These are phyloP conservation scores for Aporophyla nigra DNA, from an alignment of 2,888 invertebrate genomes.

Conservation along the genomic window DNA sequence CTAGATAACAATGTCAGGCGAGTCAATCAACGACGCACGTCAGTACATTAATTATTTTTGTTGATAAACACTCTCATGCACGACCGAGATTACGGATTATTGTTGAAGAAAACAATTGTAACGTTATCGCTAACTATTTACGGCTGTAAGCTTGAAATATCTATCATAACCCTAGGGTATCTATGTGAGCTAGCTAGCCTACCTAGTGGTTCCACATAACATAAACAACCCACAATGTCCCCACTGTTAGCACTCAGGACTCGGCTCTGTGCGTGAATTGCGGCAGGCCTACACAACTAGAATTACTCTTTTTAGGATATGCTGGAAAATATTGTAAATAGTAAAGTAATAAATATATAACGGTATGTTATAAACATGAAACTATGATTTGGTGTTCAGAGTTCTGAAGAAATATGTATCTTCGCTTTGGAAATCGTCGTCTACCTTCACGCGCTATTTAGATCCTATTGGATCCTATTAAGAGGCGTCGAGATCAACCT, in stretches of 20 bases:
- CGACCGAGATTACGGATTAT: constrained; percentile 11
- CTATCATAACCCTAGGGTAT: not conserved
- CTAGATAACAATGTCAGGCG: constrained; percentile 38
- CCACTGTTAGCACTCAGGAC: not conserved
- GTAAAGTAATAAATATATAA: not conserved
- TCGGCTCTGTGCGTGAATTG: not conserved
- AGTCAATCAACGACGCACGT: constrained; percentile 40
- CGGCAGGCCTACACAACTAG: not conserved
- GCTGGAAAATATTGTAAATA: no score
- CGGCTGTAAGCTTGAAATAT: not conserved
- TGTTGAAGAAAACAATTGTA: constrained; percentile 1
- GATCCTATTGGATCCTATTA: no score
- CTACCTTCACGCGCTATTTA: not conserved
- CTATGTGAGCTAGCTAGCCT: not conserved
- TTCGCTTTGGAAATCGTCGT: not conserved
- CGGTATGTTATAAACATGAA: not conserved
- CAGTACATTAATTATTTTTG: constrained; percentile 30
- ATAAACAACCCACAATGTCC: not conserved
- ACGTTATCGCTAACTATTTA: not conserved
- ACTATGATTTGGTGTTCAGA: not conserved
- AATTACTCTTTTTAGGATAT: not conserved
- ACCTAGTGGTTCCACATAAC: not conserved
- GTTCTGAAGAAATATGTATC: not conserved
- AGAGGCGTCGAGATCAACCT: no score
- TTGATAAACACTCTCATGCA: constrained; percentile 33